Base-by-base conservation (phyloP, 2,113 vertebrate species). In the Anguilla japonica region DNA sequence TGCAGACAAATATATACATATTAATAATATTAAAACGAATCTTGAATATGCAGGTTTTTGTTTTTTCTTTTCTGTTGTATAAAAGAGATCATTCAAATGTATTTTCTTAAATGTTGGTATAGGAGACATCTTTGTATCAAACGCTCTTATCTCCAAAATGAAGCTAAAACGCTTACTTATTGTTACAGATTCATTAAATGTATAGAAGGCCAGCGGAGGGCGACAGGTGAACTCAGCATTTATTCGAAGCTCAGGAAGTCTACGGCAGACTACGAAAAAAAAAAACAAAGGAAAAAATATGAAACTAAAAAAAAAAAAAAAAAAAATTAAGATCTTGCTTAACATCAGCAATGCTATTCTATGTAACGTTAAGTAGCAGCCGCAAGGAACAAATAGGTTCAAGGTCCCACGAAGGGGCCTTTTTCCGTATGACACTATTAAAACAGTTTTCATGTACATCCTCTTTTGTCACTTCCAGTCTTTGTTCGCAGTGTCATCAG, bases 11-110 rank as follows among this genome's bases (percentile, higher is more conserved):
- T 93, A 85, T 84, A 85, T 85, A 89, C 87, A 86, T 78, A 89
- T 94, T 93, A 92, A 89, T 93, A 92, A 89, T 92, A 95, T 95
- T 94, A 96, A 94, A 94, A 89, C 89, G 87, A 91, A 95, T 96
- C 97, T 97, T 96, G 96, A 96, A 95, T 97, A 97, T 94, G 95
- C 92, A 85, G 91, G 93, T 95, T 95, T 93, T 94, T 92, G 93
- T 91, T 93, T 89, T 60, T 91, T 92, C 92, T 94, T 94, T 79
- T 89, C 89, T 93, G 91, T 96, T 93, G 91, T 92, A 94, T 63
- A 89, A 57, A 87, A 53, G 63, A 93, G 20, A 90, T 93, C 86
- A 84, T 93, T 86, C 90, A 92, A 85, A 91, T 92, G 93, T 93
- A 89, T 91, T 93, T 93, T 91, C 89, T 91, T 88, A 87, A 91